Evolutionary conservation across 2,797 vertebrate species (phyloP).

Genomic region (Steatocranus sp.): DNA sequence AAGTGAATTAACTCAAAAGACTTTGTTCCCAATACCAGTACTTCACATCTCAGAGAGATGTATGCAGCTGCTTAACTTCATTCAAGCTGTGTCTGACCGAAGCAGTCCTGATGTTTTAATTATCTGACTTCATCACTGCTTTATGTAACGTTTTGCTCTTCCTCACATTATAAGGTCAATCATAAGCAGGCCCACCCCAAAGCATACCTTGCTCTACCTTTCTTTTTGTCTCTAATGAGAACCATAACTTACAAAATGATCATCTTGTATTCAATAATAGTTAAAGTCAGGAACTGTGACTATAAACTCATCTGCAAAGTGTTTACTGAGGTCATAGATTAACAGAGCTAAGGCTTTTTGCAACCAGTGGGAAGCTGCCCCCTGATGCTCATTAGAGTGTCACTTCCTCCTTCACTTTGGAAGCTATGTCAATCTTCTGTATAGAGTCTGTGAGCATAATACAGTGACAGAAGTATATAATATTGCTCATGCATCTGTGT

Average conservation of each 20-base stretch:
- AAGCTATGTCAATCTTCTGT: background rate
- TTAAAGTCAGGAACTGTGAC: background rate
- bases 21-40: background rate
- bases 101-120: background rate
- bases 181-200: background rate
- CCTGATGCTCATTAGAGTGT: background rate
- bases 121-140: background rate
- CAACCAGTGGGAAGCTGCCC: background rate
- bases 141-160: background rate
- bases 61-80: background rate
- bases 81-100: background rate
- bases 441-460: background rate
- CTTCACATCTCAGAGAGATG: background rate
- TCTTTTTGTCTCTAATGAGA: background rate
- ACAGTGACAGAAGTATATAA: background rate
- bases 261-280: background rate
- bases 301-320: accelerated
- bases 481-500: background rate
- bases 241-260: background rate
- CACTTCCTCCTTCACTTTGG: background rate
- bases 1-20: background rate
- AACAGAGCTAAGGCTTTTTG: background rate
- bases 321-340: background rate
- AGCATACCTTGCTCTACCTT: background rate
- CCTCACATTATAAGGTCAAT: background rate